These are phyloP conservation scores for Onychorhynchus coronatus DNA, from an alignment of 2,113 vertebrate genomes.

Conservation along the genomic window DNA sequence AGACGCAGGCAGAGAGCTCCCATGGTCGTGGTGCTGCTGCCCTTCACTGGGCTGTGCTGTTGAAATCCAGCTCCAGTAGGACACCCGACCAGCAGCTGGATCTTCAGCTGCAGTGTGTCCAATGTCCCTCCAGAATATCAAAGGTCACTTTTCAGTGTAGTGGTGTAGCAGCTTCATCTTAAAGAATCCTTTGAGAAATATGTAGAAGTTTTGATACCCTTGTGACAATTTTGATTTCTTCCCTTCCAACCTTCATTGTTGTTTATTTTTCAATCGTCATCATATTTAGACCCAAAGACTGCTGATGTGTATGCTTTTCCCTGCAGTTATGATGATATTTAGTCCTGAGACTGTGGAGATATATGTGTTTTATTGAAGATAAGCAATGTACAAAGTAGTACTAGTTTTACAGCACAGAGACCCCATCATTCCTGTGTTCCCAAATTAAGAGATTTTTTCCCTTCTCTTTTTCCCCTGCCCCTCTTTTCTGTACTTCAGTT, in stretches of 20 bases:
- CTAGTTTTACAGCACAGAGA: neutral
- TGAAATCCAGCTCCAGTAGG: neutral
- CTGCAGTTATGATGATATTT: neutral
- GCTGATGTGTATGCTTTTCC: neutral
- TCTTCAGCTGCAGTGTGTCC: rapidly evolving
- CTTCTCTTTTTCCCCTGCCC: neutral
- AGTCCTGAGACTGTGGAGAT: neutral
- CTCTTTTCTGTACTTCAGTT: neutral
- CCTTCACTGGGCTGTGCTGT: neutral
- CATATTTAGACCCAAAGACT: neutral
- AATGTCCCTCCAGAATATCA: neutral
- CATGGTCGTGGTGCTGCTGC: neutral
- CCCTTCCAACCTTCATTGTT: neutral
- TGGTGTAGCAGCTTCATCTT: neutral
- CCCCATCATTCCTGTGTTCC: neutral
- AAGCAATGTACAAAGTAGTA: neutral
- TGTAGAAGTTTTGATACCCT: rapidly evolving
- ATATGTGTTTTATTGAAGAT: neutral
- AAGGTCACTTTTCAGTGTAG: neutral
- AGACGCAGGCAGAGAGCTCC: neutral
- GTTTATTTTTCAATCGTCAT: neutral
- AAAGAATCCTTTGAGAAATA: neutral
- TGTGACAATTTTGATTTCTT: neutral
- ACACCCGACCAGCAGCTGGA: neutral
- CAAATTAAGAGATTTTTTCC: neutral